These are phyloP conservation scores for Ophion costatus DNA, from an alignment of 2,888 invertebrate genomes.

Conservation along the genomic window DNA sequence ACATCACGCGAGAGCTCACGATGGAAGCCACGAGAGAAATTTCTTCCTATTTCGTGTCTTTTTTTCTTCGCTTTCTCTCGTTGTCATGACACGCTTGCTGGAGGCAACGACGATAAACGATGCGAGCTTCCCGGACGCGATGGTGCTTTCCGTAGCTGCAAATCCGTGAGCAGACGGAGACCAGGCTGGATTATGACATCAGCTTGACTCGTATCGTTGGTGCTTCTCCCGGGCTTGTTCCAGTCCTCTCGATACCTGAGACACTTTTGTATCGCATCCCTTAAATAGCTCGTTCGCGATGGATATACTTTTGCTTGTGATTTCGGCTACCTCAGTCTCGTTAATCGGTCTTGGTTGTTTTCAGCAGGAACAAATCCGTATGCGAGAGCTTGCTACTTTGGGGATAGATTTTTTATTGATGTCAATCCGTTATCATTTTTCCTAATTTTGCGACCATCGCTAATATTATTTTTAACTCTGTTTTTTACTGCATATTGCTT, in stretches of 20 bases:
- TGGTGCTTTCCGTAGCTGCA: slow-evolving; percentile 29
- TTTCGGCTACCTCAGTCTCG: too few relatives aligned
- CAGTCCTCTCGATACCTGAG: neutral
- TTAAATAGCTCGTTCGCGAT: too few relatives aligned
- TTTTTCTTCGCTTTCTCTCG: slow-evolving; percentile 5
- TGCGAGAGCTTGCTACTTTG: too few relatives aligned
- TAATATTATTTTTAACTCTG: too few relatives aligned
- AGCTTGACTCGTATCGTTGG: neutral
- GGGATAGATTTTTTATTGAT: neutral
- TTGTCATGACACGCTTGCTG: slow-evolving; percentile 3
- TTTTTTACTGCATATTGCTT: too few relatives aligned
- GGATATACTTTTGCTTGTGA: too few relatives aligned
- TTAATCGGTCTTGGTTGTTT: too few relatives aligned
- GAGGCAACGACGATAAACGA: slow-evolving; percentile 41
- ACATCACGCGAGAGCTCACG: slow-evolving; percentile 23
- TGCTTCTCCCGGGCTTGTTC: neutral
- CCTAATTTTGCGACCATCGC: neutral
- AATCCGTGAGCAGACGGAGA: neutral
- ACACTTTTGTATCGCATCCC: too few relatives aligned
- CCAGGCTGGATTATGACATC: neutral
- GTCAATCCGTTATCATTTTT: neutral
- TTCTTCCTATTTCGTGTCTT: slow-evolving; percentile 9
- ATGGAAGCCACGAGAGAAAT: neutral
- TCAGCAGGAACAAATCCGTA: too few relatives aligned
- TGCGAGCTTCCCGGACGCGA: slow-evolving; percentile 10